These are phyloP conservation scores for Zophobas morio DNA, from an alignment of 1,140 invertebrate species.

Conservation along the genomic window DNA sequence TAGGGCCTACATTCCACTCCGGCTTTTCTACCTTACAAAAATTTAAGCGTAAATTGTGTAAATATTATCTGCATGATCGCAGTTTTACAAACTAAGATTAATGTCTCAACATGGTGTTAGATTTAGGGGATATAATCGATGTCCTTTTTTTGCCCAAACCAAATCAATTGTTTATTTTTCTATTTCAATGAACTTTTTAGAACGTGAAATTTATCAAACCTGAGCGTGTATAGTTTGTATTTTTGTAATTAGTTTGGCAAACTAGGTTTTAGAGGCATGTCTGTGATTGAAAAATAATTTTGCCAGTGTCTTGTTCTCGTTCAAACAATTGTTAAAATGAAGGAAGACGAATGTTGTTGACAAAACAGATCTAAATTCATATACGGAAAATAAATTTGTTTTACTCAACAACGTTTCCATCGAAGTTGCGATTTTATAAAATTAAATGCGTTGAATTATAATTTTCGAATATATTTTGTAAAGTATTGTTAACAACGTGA, in stretches of 20 bases:
- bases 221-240: constrained; percentile 31
- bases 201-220: constrained; percentile 2
- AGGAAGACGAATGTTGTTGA: constrained; percentile 22
- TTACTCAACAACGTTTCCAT: constrained; percentile 30
- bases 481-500: constrained; percentile 28
- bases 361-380: constrained; percentile 25
- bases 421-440: constrained; percentile 15
- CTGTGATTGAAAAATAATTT: constrained; percentile 48
- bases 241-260: constrained; percentile 34
- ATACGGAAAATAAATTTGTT: constrained; percentile 7
- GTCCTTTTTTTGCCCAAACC: constrained; percentile 11
- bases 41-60: constrained; percentile 11
- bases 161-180: constrained; percentile 13
- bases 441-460: constrained; percentile 23
- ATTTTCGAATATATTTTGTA: constrained; percentile 36
- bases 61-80: constrained; percentile 23
- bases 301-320: constrained; percentile 43
- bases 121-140: constrained; percentile 12
- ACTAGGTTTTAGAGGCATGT: constrained; percentile 42
- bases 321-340: constrained; percentile 33
- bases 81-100: constrained; percentile 38
- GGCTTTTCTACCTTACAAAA: constrained; percentile 2
- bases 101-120: constrained; percentile 44
- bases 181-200: constrained; percentile 5
- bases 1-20: constrained; percentile 4